Base-by-base conservation (phyloP, 2,797 vertebrate genomes). In the Phataginus tetradactyla region DNA sequence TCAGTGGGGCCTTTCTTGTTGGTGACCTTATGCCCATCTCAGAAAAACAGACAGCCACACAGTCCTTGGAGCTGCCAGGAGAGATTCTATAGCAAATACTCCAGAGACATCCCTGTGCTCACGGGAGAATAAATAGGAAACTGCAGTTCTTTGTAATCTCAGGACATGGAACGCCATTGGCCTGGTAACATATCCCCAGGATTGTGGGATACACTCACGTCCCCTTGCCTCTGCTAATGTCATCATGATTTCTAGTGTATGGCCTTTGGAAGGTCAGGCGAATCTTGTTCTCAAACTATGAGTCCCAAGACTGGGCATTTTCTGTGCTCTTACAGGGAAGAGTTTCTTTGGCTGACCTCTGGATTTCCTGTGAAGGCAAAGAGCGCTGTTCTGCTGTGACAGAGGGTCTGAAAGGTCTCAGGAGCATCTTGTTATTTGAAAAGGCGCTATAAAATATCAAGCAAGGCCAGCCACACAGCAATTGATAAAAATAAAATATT, bases 401-500 rank as follows among this genome's bases (percentile, higher is more conserved):
- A 90, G 42, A 96, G 45, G 27, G 15, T 89, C 39, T 95, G 57
- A 59, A 72, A 74, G 18, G 74, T 53, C 51, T 93, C 68, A 32
- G 29, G 51, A 90, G 49, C 51, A n/a, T 53, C 51, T 95, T 92
- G 29, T 66, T 85, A 93, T 94, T 93, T 94, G 71, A 63, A 96
- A 85, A 95, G 42, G 55, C 53, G 90, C 59, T 59, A 59, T 89
- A 95, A 97, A 94, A 81, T 84, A 94, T 37, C 84, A 92, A 91
- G 74, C 64, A 93, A 95, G 4, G 29, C 81, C n/a, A 17, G 93
- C 57, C 51, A 88, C 75, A 96, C 4, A 69, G 75, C 61, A 49
- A 94, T 39, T 87, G 93, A 90, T 53, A 80, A 95, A 95, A 96
- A 95, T 96, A 89, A 97, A 97, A 96, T 92, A 94, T 94, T 96